Base-by-base conservation (phyloP, 2,113 vertebrate genomes). In the Carlito syrichta region DNA sequence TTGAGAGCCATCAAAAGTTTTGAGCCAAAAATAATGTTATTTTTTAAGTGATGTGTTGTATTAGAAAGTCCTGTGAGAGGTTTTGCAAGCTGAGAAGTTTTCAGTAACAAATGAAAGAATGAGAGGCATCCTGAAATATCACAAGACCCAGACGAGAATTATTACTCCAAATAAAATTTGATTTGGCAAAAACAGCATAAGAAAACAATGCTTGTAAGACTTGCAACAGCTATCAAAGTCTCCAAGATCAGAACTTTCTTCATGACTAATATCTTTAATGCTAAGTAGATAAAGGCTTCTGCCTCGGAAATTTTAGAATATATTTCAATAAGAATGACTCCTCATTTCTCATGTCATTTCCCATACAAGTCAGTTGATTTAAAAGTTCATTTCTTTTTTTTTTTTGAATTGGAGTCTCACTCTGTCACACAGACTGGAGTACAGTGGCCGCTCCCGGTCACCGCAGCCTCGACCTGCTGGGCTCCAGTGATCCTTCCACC, bases 151-250 rank as follows among this genome's bases (percentile, higher is more conserved):
- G 48, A 52, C 30, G 62, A 71, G 32, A 91, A 63, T 85, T 74
- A 79, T 92, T 12, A 40, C 38, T 78, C 82, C 77, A 60, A 90
- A 68, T 40, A 77, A 95, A 96, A 92, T 74, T 19, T 83, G 82
- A 94, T 78, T 94, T 93, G 66, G 96, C 43, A 83, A 91, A 95
- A 91, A 66, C 48, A 76, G 71, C 20, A 0, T 12, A n/a, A 81
- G 78, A 94, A 97, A 96, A 85, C 2, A 76, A 27, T 4, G 23
- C 38, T 68, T 85, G 43, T 43, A 91, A 93, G 71, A 96, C 85
- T 54, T 82, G 40, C 68, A 89, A 71, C 69, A 85, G 54, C 86
- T 38, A 92, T 94, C 71, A 91, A 96, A 95, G 89, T 45, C 78
- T 73, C 66, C 68, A 95, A 73, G 87, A 71, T n/a, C 74, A 95